These are phyloP conservation scores for Bufo bufo DNA, from an alignment of 2,113 vertebrate genomes.

Conservation along the genomic window DNA sequence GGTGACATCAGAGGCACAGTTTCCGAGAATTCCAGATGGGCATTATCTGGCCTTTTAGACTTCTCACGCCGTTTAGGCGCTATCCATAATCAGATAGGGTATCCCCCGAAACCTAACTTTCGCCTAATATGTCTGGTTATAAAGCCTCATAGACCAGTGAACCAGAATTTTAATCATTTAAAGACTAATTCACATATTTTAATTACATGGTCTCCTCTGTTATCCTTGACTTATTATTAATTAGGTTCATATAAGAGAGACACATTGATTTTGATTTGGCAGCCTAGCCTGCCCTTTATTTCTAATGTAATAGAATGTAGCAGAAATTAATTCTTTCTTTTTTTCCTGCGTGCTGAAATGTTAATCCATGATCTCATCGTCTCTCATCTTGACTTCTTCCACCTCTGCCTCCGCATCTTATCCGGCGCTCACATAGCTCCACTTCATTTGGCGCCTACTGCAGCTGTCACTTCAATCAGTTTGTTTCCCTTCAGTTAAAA, in stretches of 20 bases:
- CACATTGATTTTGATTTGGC: neutral
- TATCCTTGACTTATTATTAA: slow-evolving; percentile 2
- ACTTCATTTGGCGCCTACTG: neutral
- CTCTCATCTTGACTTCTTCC: neutral
- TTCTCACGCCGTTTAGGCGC: no score
- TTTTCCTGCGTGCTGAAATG: neutral
- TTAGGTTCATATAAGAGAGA: slow-evolving; percentile 10
- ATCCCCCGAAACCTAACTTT: neutral
- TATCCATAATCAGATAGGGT: no score
- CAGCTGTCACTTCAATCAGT: slow-evolving; percentile 13
- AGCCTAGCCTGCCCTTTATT: neutral
- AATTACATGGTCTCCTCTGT: neutral
- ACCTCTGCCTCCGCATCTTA: neutral
- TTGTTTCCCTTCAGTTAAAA: neutral
- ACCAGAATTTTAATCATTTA: neutral
- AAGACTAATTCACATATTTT: neutral
- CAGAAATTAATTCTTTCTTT: neutral
- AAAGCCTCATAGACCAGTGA: neutral
- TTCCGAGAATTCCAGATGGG: no score
- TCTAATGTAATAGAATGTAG: neutral
- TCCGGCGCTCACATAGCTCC: neutral
- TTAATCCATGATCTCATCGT: slow-evolving; percentile 3
- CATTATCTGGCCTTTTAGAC: no score
- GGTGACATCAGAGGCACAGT: no score
- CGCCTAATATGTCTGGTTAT: neutral